phyloP scores from a whole-genome alignment of 2,888 invertebrate species.

The Diarsia dahlii region DNA sequence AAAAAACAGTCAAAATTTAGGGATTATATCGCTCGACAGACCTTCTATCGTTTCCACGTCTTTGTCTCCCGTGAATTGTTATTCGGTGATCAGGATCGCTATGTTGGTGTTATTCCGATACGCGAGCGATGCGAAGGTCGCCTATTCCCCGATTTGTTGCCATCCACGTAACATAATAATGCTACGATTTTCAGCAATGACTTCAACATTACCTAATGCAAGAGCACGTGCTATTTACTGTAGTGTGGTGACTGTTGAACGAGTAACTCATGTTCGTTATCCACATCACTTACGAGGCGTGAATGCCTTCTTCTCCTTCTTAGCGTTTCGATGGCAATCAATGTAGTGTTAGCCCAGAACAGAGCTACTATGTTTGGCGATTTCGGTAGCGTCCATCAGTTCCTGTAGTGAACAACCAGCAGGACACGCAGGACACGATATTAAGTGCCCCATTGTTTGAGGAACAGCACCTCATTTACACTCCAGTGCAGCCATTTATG shows the following conservation, averaged over 20 bases:
- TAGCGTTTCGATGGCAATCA: too few relatives aligned
- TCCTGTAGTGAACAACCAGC: too few relatives aligned
- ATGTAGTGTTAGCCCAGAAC: too few relatives aligned
- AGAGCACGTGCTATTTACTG: neutral
- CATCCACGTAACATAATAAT: neutral
- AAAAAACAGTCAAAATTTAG: too few relatives aligned
- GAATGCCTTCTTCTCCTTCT: too few relatives aligned
- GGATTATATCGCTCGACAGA: too few relatives aligned
- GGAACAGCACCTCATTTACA: too few relatives aligned
- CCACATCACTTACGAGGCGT: neutral
- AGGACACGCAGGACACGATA: too few relatives aligned
- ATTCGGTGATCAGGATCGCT: conserved; percentile 9
- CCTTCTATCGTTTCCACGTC: neutral
- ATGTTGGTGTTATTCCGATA: conserved; percentile 34
- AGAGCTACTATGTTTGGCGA: too few relatives aligned
- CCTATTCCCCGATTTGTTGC: conserved; percentile 22
- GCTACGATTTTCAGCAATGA: conserved; percentile 1
- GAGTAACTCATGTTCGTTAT: neutral
- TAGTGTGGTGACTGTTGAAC: neutral
- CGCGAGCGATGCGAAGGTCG: conserved; percentile 50
- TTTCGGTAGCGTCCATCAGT: too few relatives aligned
- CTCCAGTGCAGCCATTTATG: too few relatives aligned
- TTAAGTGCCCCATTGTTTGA: too few relatives aligned
- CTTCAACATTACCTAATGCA: neutral
- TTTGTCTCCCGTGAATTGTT: neutral